Percentiles rank a stretch among this genome's conserved stretches.
Conservation (phyloP, 2,797 vertebrate genomes). For the Fundulus diaphanus region DNA sequence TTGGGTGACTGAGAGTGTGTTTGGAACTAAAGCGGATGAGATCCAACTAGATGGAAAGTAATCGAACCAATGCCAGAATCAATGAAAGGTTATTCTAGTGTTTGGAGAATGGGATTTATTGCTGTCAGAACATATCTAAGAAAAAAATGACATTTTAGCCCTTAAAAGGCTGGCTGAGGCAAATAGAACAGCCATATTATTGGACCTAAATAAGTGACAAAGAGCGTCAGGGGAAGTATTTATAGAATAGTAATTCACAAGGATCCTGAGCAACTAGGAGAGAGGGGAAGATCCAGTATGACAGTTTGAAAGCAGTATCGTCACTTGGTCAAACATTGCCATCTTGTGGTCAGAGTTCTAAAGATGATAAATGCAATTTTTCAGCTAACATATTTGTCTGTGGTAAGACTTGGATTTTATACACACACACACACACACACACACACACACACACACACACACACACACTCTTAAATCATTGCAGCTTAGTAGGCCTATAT, state of each 20-base stretch:
- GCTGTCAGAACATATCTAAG: neutral
- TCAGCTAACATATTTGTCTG: neutral
- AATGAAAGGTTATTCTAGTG: neutral
- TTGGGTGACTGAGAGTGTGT: neutral
- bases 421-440: neutral
- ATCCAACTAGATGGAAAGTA: neutral
- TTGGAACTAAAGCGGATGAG: neutral
- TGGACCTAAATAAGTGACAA: neutral
- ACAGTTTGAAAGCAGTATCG: neutral
- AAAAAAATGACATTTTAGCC: neutral
- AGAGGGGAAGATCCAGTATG: neutral
- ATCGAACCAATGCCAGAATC: neutral
- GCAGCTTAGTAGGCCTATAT: neutral
- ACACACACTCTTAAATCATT: neutral
- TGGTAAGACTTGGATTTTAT: neutral
- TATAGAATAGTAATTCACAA: conserved; percentile 11
- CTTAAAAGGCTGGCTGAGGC: too few species aligned
- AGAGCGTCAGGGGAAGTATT: conserved; percentile 2
- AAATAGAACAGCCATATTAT: neutral
- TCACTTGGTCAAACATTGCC: conserved; percentile 57
- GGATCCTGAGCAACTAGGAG: neutral
- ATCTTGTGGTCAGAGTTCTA: conserved; percentile 56
- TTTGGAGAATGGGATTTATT: neutral
- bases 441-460: too few species aligned
- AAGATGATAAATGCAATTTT: neutral